Evolutionary conservation across 2,113 vertebrate species (phyloP).

Genomic region (Heloderma charlesbogerti): DNA sequence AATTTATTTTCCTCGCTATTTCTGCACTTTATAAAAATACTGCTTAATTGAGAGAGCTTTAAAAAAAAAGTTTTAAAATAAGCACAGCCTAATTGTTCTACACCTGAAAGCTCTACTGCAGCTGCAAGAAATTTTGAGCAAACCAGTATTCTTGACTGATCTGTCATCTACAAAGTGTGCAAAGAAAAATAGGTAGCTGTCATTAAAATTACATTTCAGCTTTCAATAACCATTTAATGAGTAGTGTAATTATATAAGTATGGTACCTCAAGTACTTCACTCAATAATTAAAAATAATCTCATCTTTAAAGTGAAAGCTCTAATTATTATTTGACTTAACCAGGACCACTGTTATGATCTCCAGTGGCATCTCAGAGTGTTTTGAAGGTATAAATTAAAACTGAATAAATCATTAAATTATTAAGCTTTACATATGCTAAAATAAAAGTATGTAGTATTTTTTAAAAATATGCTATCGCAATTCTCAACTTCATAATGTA

Average conservation of each 20-base stretch:
- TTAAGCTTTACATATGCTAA: conserved; percentile 76
- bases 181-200: conserved; percentile 79
- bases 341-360: conserved; percentile 78
- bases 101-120: conserved; percentile 66
- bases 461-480: conserved; percentile 62
- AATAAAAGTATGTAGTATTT: conserved; percentile 72
- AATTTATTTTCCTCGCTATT: conserved; percentile 32
- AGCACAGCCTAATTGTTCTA: conserved; percentile 63
- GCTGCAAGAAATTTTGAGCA: conserved; percentile 69
- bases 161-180: conserved; percentile 78
- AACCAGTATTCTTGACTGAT: conserved; percentile 73
- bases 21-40: conserved; percentile 42
- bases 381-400: conserved; percentile 79
- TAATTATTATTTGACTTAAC: conserved; percentile 82
- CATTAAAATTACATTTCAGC: conserved; percentile 81
- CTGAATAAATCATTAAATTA: conserved; percentile 79
- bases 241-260: conserved; percentile 79
- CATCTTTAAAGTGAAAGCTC: conserved; percentile 80
- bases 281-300: conserved; percentile 85
- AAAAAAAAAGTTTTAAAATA: conserved; percentile 61
- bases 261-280: conserved; percentile 78
- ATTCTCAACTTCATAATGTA: conserved; percentile 68
- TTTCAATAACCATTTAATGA: conserved; percentile 82
- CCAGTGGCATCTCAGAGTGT: conserved; percentile 75
- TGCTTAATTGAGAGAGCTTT: conserved; percentile 27